phyloP scores from a whole-genome alignment of 1,140 invertebrate genomes.

The Macrobrachium rosenbergii region DNA sequence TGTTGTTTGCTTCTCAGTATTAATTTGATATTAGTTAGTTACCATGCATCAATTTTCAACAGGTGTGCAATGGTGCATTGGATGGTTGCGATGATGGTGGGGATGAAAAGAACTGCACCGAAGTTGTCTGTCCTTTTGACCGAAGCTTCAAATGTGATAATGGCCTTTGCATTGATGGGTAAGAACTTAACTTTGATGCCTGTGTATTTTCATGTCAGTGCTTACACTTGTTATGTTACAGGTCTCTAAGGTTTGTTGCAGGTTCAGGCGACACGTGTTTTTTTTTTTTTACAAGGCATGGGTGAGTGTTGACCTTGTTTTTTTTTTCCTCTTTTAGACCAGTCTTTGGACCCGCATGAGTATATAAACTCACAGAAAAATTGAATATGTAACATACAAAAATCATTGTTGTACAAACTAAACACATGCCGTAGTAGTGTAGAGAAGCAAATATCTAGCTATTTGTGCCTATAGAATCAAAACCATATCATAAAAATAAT shows the following conservation, averaged over 20 bases:
- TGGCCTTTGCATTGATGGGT: conserved; percentile 62
- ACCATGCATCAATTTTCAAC: not conserved
- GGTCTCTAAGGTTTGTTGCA: not conserved
- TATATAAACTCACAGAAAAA: no score
- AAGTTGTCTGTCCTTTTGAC: conserved; percentile 51
- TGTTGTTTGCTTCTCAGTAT: not conserved
- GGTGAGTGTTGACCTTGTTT: no score
- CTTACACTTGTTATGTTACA: not conserved
- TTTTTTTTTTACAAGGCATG: no score
- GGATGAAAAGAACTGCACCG: conserved; percentile 61
- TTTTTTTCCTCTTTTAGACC: no score
- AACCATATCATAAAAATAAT: no score
- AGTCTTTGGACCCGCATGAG: no score
- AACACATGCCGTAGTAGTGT: no score
- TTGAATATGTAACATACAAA: no score
- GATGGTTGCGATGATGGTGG: conserved; percentile 63
- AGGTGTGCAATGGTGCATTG: conserved; percentile 63
- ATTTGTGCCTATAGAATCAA: no score
- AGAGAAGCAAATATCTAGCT: no score
- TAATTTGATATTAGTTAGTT: not conserved
- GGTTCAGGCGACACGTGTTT: no score
- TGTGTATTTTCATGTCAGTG: not conserved
- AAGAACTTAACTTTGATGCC: not conserved
- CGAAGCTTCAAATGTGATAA: conserved; percentile 60
- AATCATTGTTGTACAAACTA: no score